These are phyloP conservation scores for Sminthurides bifidus DNA, from an alignment of 1,140 invertebrate genomes.

Conservation along the genomic window DNA sequence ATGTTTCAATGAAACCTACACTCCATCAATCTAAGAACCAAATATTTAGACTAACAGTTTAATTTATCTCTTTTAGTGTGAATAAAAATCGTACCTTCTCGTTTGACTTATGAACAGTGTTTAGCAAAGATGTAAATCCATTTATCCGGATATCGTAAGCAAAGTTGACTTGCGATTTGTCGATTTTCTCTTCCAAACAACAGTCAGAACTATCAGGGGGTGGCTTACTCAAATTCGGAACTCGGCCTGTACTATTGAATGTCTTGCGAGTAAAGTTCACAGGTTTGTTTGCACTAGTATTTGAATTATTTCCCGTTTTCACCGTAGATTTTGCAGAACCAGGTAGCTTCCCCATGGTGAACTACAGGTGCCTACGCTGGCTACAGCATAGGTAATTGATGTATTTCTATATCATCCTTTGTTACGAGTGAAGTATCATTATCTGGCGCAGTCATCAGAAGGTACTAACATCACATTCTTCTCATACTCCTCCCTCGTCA, in stretches of 20 bases:
- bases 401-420: no score
- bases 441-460: no score
- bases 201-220: not conserved
- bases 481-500: no score
- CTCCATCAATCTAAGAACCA: not conserved
- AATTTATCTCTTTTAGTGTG: not conserved
- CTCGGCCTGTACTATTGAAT: not conserved
- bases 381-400: no score
- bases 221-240: not conserved
- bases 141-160: slow-evolving; percentile 18
- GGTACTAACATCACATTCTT: no score
- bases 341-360: no score
- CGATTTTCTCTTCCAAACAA: not conserved
- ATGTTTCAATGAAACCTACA: not conserved
- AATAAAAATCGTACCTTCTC: slow-evolving; percentile 8
- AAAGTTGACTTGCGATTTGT: slow-evolving; percentile 17
- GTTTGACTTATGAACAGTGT: slow-evolving; percentile 16
- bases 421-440: no score
- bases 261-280: not conserved
- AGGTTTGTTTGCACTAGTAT: not conserved
- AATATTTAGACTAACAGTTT: not conserved
- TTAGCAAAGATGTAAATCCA: slow-evolving; percentile 20
- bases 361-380: no score
- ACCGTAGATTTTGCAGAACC: not conserved
- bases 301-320: not conserved